Evolutionary conservation across 2,888 invertebrate genomes (phyloP).

Genomic region (Leptinotarsa rubiginosa): DNA sequence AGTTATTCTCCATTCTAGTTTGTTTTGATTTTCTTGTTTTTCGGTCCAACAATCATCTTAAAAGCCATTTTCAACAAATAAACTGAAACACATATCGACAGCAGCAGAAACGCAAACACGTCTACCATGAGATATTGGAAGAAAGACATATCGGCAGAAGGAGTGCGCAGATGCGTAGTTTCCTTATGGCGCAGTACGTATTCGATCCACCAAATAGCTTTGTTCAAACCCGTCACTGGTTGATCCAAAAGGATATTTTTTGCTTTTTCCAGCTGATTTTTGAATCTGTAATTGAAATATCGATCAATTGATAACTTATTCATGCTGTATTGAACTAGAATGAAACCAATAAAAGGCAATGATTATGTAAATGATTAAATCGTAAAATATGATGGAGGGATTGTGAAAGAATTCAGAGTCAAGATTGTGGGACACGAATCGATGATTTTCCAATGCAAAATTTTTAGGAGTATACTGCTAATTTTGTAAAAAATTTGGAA

Average conservation of each 20-base stretch:
- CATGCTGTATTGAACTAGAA: too few species aligned
- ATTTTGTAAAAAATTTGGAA: too few species aligned
- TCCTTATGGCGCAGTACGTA: conserved; percentile 59
- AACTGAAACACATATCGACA: conserved; percentile 19
- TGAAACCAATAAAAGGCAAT: too few species aligned
- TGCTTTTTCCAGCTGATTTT: conserved; percentile 43
- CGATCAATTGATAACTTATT: too few species aligned
- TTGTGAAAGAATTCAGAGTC: too few species aligned
- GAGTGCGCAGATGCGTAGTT: conserved; percentile 66
- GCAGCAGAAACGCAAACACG: conserved; percentile 41
- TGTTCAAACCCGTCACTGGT: conserved; percentile 52
- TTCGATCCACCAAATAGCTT: conserved; percentile 57
- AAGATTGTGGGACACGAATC: too few species aligned
- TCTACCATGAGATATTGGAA: conserved; percentile 67
- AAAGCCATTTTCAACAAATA: conserved; percentile 18
- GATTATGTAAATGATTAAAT: too few species aligned
- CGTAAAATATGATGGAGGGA: too few species aligned
- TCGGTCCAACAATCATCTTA: background rate
- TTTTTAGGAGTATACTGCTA: too few species aligned
- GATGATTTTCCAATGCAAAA: too few species aligned
- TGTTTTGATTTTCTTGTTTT: background rate
- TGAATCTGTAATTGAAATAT: conserved; percentile 37
- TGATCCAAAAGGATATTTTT: conserved; percentile 43
- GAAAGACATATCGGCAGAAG: conserved; percentile 64
- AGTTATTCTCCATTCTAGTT: background rate